Base-by-base conservation (phyloP, 2,888 invertebrate species). In the Eupithecia insigniata region DNA sequence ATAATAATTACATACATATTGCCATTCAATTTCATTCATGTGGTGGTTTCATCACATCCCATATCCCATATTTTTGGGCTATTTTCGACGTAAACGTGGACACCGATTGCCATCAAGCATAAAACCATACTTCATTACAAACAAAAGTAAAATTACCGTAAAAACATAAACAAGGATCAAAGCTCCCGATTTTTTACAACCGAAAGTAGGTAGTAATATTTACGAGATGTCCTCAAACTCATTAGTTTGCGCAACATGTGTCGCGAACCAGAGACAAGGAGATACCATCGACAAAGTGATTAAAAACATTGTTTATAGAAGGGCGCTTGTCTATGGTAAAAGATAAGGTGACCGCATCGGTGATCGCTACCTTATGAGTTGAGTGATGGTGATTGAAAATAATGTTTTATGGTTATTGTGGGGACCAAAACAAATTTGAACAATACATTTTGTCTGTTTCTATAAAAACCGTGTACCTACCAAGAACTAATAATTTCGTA, bases 171-270 rank as follows among this genome's bases (percentile, higher is more conserved):
- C 75, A 73, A 30, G 74, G 67, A 78, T 77, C 77, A 78, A 77
- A 70, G 60, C 46, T n/a, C 34, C 68, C 67, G 71, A 67, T 77
- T 76, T 76, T 77, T 78, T 76, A 76, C 69, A 58, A 64, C 72
- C 69, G 39, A 74, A 74, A 74, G 70, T 74, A 78, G 75, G 75
- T 75, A 75, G 76, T 71, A 68, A 64, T 64, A 51, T 89, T 88
- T 86, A 81, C 77, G 71, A 74, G 72, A 80, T 84, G 87, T 86
- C 85, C 84, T 87, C 81, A 82, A 85, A 86, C 85, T 91, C 89
- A 92, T 92, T 92, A 91, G 89, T 82, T 84, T 86, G 82, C 87
- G 78, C 85, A 90, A 92, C 92, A 92, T 92, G 89, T 92, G 92
- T 92, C 84, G 80, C 84, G 60, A 71, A 74, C 71, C 71, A 74